Conservation (phyloP, 2,888 invertebrate species). For the Eupithecia dodoneata region DNA sequence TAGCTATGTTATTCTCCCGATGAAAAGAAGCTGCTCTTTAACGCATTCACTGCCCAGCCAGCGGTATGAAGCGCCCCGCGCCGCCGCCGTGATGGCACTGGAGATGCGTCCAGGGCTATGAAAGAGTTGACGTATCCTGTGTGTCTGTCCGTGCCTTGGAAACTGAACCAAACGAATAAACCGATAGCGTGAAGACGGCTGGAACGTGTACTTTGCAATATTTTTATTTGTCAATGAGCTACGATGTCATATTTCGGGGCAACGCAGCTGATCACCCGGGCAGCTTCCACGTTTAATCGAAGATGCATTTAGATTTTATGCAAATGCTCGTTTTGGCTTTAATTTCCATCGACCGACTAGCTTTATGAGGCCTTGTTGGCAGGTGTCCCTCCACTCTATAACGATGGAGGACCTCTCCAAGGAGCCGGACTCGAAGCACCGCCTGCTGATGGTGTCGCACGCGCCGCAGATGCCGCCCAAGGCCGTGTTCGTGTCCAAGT, state of each 20-base stretch:
- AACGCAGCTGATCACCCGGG: too few species aligned
- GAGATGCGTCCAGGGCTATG: too few species aligned
- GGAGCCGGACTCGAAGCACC: constrained; percentile 90
- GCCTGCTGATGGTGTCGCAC: constrained; percentile 92
- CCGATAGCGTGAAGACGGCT: too few species aligned
- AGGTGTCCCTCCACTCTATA: constrained; percentile 92
- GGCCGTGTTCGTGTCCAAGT: constrained; percentile 87
- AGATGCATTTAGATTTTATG: too few species aligned
- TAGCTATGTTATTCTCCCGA: not conserved
- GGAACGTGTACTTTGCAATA: not conserved
- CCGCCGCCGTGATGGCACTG: too few species aligned
- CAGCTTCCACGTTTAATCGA: too few species aligned
- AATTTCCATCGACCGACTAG: not conserved
- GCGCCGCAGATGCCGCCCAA: constrained; percentile 74
- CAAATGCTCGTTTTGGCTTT: not conserved
- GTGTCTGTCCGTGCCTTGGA: not conserved
- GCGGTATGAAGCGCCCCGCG: too few species aligned
- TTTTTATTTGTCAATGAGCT: not conserved
- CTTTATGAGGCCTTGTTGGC: constrained; percentile 2
- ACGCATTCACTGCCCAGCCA: too few species aligned
- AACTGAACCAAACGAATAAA: too few species aligned
- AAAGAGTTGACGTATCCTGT: too few species aligned
- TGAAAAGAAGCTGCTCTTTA: too few species aligned
- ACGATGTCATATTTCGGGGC: too few species aligned
- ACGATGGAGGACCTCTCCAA: constrained; percentile 95